Evolutionary conservation across 2,113 vertebrate species (phyloP), one percentile per base, ranked within the genome.

Genomic region (Desmodus rotundus): DNA sequence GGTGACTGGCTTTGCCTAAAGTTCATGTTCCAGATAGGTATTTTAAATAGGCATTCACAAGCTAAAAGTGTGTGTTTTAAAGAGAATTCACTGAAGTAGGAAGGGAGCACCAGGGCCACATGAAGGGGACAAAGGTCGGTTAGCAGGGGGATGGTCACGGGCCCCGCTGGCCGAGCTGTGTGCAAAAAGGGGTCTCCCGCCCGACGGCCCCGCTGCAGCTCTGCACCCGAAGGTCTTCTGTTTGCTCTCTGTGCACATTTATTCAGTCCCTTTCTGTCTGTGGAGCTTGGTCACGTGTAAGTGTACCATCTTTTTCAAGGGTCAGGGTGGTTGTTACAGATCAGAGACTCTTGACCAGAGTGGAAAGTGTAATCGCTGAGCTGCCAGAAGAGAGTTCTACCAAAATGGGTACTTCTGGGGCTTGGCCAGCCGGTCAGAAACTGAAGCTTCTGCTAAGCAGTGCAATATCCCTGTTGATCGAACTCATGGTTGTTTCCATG

Each of bases 21-120:
- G 61, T 82, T 13, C 28, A n/a, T 16, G 47, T 56, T 87, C 76
- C 63, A 38, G 47, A 33, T 72, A 6, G 43, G 8, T 74, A 63
- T 70, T 93, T 93, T 74, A 93, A 94, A 45, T 52, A 93, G 77
- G 65, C 20, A 36, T 36, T 38, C 22, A 19, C 47, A 47, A 36
- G 19, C 54, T 83, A 43, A 78, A 87, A 80, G 38, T 33, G 16
- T 20, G 61, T 33, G 7, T 77, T 91, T 96, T 93, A 47, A 74
- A 95, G 61, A 73, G 63, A 93, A 58, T 43, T 67, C 58, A 76
- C 45, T 73, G 8, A 83, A 76, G 43, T 70, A 36, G 85, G 13
- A 50, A 50, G 63, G 56, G 74, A 65, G 41, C 22, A 52, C 26
- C n/a, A 88, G 58, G 65, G 50, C 52, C 50, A 7, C 54, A 15